Conservation (phyloP, 2,113 vertebrate species). For the Cyanoderma ruficeps region DNA sequence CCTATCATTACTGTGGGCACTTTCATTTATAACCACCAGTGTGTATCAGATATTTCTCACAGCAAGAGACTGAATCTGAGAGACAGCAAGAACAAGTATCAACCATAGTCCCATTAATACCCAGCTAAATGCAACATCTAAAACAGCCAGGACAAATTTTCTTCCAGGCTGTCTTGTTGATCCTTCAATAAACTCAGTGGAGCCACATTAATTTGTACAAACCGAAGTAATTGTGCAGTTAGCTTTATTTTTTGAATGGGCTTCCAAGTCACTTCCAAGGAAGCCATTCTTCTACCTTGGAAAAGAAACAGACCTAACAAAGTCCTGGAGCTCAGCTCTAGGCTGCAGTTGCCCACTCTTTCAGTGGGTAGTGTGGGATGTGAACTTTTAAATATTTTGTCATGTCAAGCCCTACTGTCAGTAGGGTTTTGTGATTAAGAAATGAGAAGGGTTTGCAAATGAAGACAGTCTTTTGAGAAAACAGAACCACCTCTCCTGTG, state of each 20-base stretch:
- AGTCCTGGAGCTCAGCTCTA: neutral
- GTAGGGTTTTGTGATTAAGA: neutral
- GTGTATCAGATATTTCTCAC: neutral
- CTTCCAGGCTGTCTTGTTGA: neutral
- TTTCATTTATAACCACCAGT: neutral
- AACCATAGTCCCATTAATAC: neutral
- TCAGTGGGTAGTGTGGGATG: neutral
- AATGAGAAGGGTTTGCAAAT: neutral
- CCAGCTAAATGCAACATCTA: neutral
- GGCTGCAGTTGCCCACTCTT: neutral
- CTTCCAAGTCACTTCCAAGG: neutral
- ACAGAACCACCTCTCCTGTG: neutral
- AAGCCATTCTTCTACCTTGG: neutral
- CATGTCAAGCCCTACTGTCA: neutral
- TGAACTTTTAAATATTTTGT: neutral
- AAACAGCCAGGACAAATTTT: neutral
- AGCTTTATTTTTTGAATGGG: neutral
- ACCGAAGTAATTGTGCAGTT: neutral
- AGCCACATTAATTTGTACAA: neutral
- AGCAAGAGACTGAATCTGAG: neutral
- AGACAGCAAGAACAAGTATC: neutral
- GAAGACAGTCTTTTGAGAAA: neutral
- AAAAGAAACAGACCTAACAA: neutral
- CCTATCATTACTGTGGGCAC: neutral
- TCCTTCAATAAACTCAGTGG: neutral